Conservation (phyloP, 2,113 vertebrate species). For the Pimephales promelas region DNA sequence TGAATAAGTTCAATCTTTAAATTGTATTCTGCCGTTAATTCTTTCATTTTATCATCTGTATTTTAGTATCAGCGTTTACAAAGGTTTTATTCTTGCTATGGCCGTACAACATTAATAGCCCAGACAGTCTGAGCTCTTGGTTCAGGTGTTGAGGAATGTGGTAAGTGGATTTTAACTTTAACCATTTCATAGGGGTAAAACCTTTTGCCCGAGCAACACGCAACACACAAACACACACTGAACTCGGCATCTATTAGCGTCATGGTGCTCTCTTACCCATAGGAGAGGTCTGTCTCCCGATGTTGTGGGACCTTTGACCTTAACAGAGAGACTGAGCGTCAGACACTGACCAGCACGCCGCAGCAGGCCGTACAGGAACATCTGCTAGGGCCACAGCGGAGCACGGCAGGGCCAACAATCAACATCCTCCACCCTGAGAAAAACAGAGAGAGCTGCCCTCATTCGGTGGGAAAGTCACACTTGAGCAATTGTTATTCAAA, state of each 20-base stretch:
- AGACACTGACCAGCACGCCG: slow-evolving; percentile 71
- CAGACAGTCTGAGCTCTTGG: not conserved
- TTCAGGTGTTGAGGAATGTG: slow-evolving; percentile 68
- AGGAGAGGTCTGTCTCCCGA: slow-evolving; percentile 48
- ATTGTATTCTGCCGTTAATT: not conserved
- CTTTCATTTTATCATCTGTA: not conserved
- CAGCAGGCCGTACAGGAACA: slow-evolving; percentile 73
- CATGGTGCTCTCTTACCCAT: slow-evolving; percentile 67
- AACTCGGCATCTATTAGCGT: slow-evolving; percentile 68
- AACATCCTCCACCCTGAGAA: slow-evolving; percentile 62
- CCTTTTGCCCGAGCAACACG: slow-evolving; percentile 60
- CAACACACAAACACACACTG: slow-evolving; percentile 69
- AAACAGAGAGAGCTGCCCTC: slow-evolving; percentile 41
- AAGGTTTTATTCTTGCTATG: not conserved
- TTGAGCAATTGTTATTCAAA: slow-evolving; percentile 73
- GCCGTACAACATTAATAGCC: slow-evolving; percentile 6
- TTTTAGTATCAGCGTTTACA: not conserved
- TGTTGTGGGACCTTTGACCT: slow-evolving; percentile 74
- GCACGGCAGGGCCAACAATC: slow-evolving; percentile 59
- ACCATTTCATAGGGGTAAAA: slow-evolving; percentile 62
- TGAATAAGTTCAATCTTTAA: not conserved
- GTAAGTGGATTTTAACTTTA: slow-evolving; percentile 71
- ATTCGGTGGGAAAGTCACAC: slow-evolving; percentile 73
- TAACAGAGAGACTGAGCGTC: slow-evolving; percentile 66
- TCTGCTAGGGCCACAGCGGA: slow-evolving; percentile 68